Base-by-base conservation (phyloP, 2,797 vertebrate genomes). In the Sarcophilus harrisii region DNA sequence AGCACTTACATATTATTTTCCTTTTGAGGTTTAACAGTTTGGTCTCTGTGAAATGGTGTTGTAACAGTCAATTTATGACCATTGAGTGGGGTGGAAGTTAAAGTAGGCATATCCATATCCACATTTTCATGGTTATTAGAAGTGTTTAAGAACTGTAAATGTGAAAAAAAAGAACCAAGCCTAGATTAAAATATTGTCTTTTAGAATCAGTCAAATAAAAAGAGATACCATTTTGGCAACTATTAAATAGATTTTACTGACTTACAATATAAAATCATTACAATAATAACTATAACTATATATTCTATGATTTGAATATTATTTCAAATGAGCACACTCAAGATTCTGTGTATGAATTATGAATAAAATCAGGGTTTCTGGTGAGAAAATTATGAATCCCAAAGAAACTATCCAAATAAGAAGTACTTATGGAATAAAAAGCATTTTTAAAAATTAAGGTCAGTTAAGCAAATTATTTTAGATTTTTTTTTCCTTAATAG, bases 1-100 rank as follows among this genome's bases (percentile, higher is more conserved):
- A 92, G n/a, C 49, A 99, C 99, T 99, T 98, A 99, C 99, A 99
- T 96, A 18, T 99, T 98, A 94, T 99, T 99, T 98, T 99, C 99
- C 98, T 99, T 99, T 96, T 99, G 99, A 92, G 98, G 97, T 97
- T 99, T 99, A 98, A 99, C 97, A 58, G 98, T 92, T 96, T 99
- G 99, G 94, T 99, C 99, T 95, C 99, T 98, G 96, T 99, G 99
- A 97, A 99, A 98, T 0, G 99, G 98, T 3, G 98, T 95, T 97
- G 98, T 97, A 95, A 99, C 98, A 96, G 99, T 97, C 96, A 99
- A 98, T 98, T 99, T 99, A 98, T 99, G 99, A 98, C 98, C 98
- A 98, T 98, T 99, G 57, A 99, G 98, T 0, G 99, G 98, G 0
- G 99, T 99, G 94, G 99, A 99, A 38, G 98, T 98, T 98, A 99